Evolutionary conservation across 2,888 invertebrate species (phyloP).

Genomic region (Clepsis dumicolana): DNA sequence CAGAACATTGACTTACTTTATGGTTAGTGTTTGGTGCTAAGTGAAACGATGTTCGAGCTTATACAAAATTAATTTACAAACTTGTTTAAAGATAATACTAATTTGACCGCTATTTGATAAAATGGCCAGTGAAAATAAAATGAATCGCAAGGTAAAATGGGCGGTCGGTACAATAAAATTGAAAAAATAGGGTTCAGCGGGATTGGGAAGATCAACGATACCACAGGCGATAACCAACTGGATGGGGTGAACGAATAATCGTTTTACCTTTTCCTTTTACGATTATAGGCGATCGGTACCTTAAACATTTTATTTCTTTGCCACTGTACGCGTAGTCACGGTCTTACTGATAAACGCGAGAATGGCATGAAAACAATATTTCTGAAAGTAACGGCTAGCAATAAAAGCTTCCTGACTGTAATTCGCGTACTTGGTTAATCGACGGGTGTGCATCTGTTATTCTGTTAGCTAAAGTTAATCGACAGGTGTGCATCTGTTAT

Average conservation of each 20-base stretch:
- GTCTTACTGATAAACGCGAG: neutral
- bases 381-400: neutral
- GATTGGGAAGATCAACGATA: slow-evolving; percentile 43
- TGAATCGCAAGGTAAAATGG: slow-evolving; percentile 34
- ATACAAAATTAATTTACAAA: neutral
- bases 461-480: too few relatives aligned
- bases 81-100: neutral
- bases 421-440: neutral
- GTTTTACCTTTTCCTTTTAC: slow-evolving; percentile 43
- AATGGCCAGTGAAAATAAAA: slow-evolving; percentile 19
- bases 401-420: neutral
- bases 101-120: slow-evolving; percentile 11
- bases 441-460: neutral
- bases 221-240: slow-evolving; percentile 44
- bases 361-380: neutral
- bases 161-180: slow-evolving; percentile 36
- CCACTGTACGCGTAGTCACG: slow-evolving; percentile 8
- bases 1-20: too few relatives aligned
- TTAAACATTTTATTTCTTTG: slow-evolving; percentile 37
- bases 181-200: slow-evolving; percentile 41
- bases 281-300: slow-evolving; percentile 41
- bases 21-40: neutral
- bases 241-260: slow-evolving; percentile 44
- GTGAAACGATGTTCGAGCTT: neutral
- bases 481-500: neutral